Percentiles rank a stretch among this genome's conserved stretches.
Evolutionary conservation across 2,113 vertebrate species (phyloP).

Genomic region (Protobothrops flavoviridis): DNA sequence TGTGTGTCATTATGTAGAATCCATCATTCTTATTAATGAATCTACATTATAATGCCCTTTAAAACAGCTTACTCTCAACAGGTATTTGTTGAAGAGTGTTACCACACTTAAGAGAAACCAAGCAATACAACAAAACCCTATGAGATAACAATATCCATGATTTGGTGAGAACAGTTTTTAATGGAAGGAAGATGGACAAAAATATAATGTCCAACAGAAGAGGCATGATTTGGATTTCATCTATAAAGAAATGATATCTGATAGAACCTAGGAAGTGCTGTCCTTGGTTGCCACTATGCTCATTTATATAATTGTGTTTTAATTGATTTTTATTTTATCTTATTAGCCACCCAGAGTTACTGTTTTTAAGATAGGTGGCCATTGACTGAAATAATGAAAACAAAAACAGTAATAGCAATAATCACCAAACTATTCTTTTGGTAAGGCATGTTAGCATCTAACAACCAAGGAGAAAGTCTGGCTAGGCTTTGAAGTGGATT

Average conservation of each 20-base stretch:
- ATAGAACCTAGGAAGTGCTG: not conserved
- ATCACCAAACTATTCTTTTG: not conserved
- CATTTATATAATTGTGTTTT: not conserved
- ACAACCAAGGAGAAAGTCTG: not conserved
- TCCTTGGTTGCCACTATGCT: not conserved
- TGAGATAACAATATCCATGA: not conserved
- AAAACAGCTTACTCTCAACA: not conserved
- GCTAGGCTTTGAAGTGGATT: not conserved
- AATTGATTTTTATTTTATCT: not conserved
- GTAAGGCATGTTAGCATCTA: not conserved
- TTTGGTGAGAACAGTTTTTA: not conserved
- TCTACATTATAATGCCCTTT: not conserved
- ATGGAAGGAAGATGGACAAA: not conserved
- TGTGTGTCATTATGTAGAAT: not conserved
- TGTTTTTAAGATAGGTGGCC: not conserved
- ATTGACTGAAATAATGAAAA: not conserved
- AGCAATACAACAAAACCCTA: slow-evolving; percentile 5
- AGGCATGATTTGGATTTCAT: not conserved
- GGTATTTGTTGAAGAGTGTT: not conserved
- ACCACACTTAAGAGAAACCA: not conserved
- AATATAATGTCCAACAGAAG: not conserved
- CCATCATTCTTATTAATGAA: not conserved
- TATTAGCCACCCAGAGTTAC: not conserved
- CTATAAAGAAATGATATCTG: not conserved
- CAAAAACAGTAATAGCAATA: not conserved